Conservation (phyloP, 2,797 vertebrate species). For the Spinus olivaceus region DNA sequence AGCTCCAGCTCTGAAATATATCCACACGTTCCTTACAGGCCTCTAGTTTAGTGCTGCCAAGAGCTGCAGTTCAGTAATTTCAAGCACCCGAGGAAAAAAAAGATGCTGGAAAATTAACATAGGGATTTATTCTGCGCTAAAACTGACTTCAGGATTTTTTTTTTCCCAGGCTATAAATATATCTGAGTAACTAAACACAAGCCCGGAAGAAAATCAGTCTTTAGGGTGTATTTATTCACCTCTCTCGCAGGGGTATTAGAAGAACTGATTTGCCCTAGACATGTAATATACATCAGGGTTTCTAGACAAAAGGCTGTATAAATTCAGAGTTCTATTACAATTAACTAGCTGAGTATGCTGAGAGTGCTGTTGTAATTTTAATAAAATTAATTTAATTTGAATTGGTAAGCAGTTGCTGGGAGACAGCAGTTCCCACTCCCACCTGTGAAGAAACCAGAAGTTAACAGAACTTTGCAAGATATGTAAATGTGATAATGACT, state of each 20-base stretch:
- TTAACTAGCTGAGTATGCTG: not conserved
- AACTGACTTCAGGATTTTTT: not conserved
- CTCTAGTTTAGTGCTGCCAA: not conserved
- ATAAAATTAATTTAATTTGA: conserved; percentile 37
- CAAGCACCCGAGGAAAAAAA: not conserved
- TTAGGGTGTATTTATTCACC: not conserved
- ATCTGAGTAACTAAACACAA: not conserved
- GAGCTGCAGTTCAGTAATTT: not conserved
- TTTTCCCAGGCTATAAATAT: not conserved
- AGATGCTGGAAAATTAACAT: not conserved
- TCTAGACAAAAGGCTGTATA: not conserved
- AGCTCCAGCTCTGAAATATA: not conserved
- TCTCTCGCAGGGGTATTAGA: not conserved
- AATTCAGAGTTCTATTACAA: conserved; percentile 1
- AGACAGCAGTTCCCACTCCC: conserved; percentile 15
- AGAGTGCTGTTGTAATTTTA: not conserved
- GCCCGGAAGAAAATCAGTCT: not conserved
- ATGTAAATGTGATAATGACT: not conserved
- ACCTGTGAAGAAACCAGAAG: not conserved
- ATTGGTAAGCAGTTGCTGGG: conserved; percentile 25
- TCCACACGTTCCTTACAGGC: not conserved
- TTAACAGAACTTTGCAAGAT: not conserved
- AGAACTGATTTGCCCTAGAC: not conserved
- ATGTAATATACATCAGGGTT: not conserved
- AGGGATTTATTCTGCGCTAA: not conserved